These are phyloP conservation scores for Nothocercus julius DNA, from an alignment of 2,113 vertebrate species.

Conservation along the genomic window DNA sequence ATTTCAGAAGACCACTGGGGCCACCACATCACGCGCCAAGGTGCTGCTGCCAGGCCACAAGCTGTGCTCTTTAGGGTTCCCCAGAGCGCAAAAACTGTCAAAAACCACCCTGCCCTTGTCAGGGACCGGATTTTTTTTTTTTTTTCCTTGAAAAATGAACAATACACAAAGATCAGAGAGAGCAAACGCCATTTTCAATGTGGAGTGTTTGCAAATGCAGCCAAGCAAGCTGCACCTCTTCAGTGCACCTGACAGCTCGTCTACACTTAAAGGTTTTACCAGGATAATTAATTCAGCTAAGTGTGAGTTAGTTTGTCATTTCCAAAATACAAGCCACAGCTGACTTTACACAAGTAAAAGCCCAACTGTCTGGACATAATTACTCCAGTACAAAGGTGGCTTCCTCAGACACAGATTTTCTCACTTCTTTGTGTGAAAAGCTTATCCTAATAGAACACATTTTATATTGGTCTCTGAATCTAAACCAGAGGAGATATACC, in stretches of 20 bases:
- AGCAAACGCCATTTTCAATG: not conserved
- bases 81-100: not conserved
- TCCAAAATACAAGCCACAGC: not conserved
- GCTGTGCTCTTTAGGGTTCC: not conserved
- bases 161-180: not conserved
- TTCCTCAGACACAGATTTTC: not conserved
- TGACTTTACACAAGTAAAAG: not conserved
- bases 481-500: not conserved
- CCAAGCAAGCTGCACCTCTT: accelerated
- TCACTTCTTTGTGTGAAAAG: not conserved
- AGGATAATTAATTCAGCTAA: not conserved
- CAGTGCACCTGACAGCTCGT: accelerated
- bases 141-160: not conserved
- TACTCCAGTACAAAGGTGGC: not conserved
- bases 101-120: accelerated
- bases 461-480: not conserved
- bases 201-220: not conserved
- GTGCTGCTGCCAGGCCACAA: not conserved
- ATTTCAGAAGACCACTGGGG: not conserved
- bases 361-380: not conserved
- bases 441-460: not conserved
- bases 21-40: not conserved
- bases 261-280: accelerated
- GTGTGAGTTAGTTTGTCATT: not conserved
- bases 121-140: not conserved